Conservation (phyloP, 37 sponge, comb jelly and placozoan genomes). For the Cliona cf. orientalis region DNA sequence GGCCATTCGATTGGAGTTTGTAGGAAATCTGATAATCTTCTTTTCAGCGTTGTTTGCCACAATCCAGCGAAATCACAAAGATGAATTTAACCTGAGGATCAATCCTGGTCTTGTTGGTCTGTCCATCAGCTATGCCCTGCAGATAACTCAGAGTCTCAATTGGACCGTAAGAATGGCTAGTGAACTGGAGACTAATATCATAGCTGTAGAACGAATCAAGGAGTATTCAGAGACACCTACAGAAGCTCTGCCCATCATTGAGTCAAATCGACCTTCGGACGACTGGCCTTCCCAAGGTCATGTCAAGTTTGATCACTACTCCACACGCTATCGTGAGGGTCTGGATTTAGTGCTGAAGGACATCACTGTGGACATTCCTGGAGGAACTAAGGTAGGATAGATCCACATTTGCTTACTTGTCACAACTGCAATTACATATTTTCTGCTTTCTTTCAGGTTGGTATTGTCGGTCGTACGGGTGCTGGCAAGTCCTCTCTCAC, state of each 20-base stretch:
- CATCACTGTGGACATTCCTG: constrained; percentile 71
- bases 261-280: constrained; percentile 66
- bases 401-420: no score
- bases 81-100: constrained; percentile 16
- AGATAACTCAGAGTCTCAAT: constrained; percentile 77
- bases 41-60: constrained; percentile 92
- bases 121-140: constrained; percentile 87
- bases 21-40: constrained; percentile 81
- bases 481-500: constrained; percentile 98
- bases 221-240: constrained; percentile 86
- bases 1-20: constrained; percentile 82
- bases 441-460: constrained; percentile 83
- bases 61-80: constrained; percentile 49
- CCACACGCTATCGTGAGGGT: constrained; percentile 91
- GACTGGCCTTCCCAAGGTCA: constrained; percentile 90
- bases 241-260: constrained; percentile 83
- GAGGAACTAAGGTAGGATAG: constrained; percentile 90
- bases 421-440: no score
- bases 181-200: constrained; percentile 94
- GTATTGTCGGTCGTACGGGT: constrained; percentile 97
- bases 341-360: constrained; percentile 90
- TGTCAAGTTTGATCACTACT: constrained; percentile 83
- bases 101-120: constrained; percentile 84
- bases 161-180: constrained; percentile 92
- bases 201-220: constrained; percentile 92